Evolutionary conservation across 2,888 invertebrate species (phyloP), one percentile per base, ranked within the genome.

Genomic region (Halictus ligatus): DNA sequence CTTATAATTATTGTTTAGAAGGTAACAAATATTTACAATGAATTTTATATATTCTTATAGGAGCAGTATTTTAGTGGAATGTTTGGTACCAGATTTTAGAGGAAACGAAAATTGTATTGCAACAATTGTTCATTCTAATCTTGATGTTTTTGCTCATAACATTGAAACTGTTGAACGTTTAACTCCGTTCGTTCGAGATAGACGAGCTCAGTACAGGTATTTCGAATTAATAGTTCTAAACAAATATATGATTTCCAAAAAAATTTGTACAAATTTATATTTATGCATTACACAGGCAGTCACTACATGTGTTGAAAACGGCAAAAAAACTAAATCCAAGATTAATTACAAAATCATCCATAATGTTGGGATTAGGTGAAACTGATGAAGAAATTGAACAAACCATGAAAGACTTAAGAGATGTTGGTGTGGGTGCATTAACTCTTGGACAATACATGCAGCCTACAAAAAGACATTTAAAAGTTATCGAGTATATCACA

Each of bases 391-490:
- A 99, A 96, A 96, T 99, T 12, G 96, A 97, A 92, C 97, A 97
- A 95, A 98, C 99, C 1, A 96, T 99, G 96, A 96, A 96, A 96
- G 99, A 99, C 96, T 96, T 99, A 74, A 96, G 98, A 81, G 95
- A 96, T 46, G 97, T 96, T 0, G 98, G 97, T 58, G 99, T 99
- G 0, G 99, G 99, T 95, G 99, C 99, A 94, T 95, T 99, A 0
- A 99, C 99, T 0, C 96, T 99, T 8, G 99, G 99, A 0, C 99
- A 99, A 94, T 99, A 99, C 95, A 99, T 99, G 99, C 99, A 99
- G 95, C 99, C 99, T 0, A 99, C 99, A 0, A 99, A 99, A 94
- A 96, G 98, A 13, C 99, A 99, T 95, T 96, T 99, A 46, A 98
- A 98, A 96, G 98, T 99, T 0, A 97, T 97, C 71, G 99, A 99